Percentiles rank a stretch among this genome's conserved stretches.
These are phyloP conservation scores for Brachionus manjavacas DNA, from an alignment of 1,140 invertebrate genomes.

Conservation along the genomic window DNA sequence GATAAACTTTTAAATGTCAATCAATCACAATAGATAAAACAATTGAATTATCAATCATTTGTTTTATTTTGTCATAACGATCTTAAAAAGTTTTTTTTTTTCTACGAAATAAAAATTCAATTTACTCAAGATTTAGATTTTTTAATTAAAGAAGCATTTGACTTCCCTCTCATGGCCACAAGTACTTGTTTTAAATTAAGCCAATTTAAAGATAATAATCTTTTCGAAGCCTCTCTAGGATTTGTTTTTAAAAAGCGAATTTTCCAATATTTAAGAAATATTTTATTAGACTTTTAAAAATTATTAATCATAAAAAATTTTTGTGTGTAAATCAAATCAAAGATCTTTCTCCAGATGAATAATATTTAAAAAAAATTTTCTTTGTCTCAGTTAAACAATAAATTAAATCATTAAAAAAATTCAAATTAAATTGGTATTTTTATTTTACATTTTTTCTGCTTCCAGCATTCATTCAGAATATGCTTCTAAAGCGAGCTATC, in stretches of 20 bases:
- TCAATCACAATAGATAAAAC: neutral
- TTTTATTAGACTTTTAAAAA: neutral
- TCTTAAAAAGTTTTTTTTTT: neutral
- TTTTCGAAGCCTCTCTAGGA: neutral
- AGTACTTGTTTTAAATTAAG: neutral
- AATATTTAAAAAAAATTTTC: no score
- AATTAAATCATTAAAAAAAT: no score
- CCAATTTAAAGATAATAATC: neutral
- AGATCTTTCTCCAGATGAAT: no score
- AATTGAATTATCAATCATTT: neutral
- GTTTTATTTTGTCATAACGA: neutral
- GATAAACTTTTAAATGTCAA: neutral
- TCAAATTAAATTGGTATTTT: no score
- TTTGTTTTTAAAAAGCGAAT: neutral
- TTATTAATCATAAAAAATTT: neutral
- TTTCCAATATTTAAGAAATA: neutral
- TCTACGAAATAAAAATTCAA: neutral
- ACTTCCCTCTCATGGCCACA: neutral
- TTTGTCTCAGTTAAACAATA: no score
- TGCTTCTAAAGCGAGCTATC: neutral
- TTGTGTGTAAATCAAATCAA: no score
- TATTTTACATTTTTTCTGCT: neutral
- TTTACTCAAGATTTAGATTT: neutral
- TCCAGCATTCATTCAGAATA: no score
- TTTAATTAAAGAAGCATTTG: neutral